Evolutionary conservation across 2,113 vertebrate species (phyloP).

Genomic region (Tetrao urogallus): DNA sequence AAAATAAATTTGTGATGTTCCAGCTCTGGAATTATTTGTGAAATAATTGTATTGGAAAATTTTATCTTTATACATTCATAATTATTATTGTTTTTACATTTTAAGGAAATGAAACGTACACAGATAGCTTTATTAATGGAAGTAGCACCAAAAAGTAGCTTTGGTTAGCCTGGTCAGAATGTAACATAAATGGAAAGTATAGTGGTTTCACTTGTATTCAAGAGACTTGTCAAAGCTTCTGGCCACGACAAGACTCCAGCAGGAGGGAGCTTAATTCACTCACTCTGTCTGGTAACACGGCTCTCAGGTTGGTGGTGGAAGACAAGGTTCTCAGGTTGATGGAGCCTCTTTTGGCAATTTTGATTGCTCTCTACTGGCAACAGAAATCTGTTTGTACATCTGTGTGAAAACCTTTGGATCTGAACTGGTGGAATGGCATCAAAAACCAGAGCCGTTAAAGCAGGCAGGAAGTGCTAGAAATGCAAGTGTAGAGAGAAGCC

Average conservation of each 20-base stretch:
- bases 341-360: not conserved
- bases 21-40: not conserved
- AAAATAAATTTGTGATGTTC: not conserved
- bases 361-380: not conserved
- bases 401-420: not conserved
- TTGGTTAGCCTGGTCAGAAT: not conserved
- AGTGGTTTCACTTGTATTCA: not conserved
- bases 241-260: not conserved
- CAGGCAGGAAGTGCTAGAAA: not conserved
- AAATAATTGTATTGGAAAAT: not conserved
- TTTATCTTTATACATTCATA: not conserved
- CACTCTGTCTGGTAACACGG: not conserved
- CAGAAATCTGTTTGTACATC: not conserved
- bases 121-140: not conserved
- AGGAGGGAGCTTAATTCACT: not conserved
- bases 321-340: not conserved
- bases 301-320: not conserved
- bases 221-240: not conserved
- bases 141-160: not conserved
- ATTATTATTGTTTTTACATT: not conserved
- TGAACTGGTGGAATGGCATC: not conserved
- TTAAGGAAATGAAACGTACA: fast-evolving
- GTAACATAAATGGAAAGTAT: not conserved
- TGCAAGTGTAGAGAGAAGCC: not conserved
- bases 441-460: not conserved